Percentiles rank a stretch among this genome's conserved stretches.
These are phyloP conservation scores for Drosophila cardini DNA, from an alignment of 1,140 invertebrate species.

Conservation along the genomic window DNA sequence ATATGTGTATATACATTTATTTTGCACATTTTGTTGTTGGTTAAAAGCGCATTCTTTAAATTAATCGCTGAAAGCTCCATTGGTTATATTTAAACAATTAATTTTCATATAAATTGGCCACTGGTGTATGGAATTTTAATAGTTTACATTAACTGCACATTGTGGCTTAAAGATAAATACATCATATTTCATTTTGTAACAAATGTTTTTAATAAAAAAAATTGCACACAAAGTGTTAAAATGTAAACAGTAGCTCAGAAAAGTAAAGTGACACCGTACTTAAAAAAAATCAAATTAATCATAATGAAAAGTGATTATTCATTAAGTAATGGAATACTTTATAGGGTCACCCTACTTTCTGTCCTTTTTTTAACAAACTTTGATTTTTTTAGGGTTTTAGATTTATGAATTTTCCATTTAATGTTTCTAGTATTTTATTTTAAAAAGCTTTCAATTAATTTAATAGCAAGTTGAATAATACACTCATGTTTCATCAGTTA, in stretches of 20 bases:
- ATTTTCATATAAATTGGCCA: conserved; percentile 56
- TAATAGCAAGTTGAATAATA: too few relatives aligned
- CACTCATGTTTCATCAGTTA: too few relatives aligned
- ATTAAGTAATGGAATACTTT: neutral
- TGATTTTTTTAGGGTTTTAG: too few relatives aligned
- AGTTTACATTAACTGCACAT: conserved; percentile 75
- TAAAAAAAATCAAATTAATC: neutral
- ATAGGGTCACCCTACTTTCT: neutral
- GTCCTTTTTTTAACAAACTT: too few relatives aligned
- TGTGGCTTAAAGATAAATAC: conserved; percentile 37
- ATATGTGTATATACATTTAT: conserved; percentile 18
- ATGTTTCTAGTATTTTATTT: too few relatives aligned
- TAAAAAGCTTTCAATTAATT: too few relatives aligned
- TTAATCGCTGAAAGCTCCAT: conserved; percentile 63
- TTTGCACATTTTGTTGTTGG: conserved; percentile 16
- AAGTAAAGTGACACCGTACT: neutral
- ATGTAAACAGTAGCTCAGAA: neutral
- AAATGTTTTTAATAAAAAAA: neutral
- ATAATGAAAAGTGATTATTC: neutral
- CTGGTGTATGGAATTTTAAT: conserved; percentile 61
- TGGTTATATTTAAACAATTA: conserved; percentile 60
- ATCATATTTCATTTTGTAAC: conserved; percentile 14
- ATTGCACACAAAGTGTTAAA: neutral
- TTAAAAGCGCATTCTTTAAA: conserved; percentile 54
- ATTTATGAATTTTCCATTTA: too few relatives aligned